Evolutionary conservation across 2,797 vertebrate species (phyloP).

Genomic region (Molossus alvarezi): DNA sequence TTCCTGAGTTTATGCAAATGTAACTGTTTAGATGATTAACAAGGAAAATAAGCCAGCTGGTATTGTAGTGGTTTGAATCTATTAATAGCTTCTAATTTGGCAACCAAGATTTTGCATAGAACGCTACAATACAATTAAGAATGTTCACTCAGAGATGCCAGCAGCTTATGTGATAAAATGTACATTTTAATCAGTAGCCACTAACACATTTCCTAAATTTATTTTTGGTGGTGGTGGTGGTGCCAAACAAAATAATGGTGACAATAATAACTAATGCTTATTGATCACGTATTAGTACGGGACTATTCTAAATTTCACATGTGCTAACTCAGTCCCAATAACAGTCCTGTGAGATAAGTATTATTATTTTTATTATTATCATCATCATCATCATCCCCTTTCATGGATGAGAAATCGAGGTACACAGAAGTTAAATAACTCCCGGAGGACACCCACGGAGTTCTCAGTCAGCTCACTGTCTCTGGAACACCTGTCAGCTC

Average conservation of each 20-base stretch:
- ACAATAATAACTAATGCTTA: neutral
- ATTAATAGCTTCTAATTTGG: constrained; percentile 51
- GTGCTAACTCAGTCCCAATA: neutral
- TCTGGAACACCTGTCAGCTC: neutral
- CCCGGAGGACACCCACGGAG: neutral
- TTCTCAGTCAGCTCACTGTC: neutral
- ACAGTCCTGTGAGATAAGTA: neutral
- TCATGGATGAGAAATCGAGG: neutral
- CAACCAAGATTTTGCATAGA: constrained; percentile 58
- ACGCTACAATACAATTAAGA: constrained; percentile 22
- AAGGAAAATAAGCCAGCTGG: constrained; percentile 66
- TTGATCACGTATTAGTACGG: neutral
- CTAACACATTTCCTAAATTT: neutral
- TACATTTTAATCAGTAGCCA: constrained; percentile 25
- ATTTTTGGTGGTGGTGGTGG: neutral
- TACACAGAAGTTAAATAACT: neutral
- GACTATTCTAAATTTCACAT: neutral
- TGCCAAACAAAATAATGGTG: neutral
- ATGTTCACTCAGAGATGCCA: neutral
- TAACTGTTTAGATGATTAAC: constrained; percentile 57
- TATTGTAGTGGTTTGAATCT: constrained; percentile 18
- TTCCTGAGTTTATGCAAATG: constrained; percentile 28
- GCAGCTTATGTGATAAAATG: neutral
- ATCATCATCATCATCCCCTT: neutral
- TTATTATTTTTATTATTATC: neutral